phyloP scores from a whole-genome alignment of 1,140 invertebrate genomes.

The Gonatopus flavifemur region DNA sequence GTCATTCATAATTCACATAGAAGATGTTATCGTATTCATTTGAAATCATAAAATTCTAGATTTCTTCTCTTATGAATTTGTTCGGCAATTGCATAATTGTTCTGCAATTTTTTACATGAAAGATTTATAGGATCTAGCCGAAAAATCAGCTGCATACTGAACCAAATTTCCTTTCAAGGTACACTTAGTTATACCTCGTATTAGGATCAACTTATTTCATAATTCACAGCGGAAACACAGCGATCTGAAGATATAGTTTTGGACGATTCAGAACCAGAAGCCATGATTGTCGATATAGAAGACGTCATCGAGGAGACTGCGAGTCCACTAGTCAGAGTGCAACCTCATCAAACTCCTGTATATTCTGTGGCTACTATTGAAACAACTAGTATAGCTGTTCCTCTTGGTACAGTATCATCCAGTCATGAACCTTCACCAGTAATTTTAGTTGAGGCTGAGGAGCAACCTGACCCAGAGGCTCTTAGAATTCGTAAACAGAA shows the following conservation, averaged over 20 bases:
- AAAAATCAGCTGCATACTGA: no score
- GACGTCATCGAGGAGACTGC: slow-evolving; percentile 58
- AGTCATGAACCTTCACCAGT: slow-evolving; percentile 41
- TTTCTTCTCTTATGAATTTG: no score
- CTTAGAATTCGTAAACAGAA: background rate
- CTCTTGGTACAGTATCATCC: slow-evolving; percentile 42
- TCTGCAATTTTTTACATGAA: no score
- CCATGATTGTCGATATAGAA: slow-evolving; percentile 57
- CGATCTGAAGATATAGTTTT: slow-evolving; percentile 33
- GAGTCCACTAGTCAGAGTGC: slow-evolving; percentile 63
- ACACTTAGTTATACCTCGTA: no score
- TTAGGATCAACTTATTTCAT: no score
- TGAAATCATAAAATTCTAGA: no score
- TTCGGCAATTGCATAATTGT: no score
- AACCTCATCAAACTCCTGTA: slow-evolving; percentile 69
- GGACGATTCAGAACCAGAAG: slow-evolving; percentile 60
- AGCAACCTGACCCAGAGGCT: slow-evolving; percentile 14
- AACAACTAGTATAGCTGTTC: slow-evolving; percentile 47
- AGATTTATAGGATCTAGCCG: no score
- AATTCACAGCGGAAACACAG: slow-evolving; percentile 30
- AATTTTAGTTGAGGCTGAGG: slow-evolving; percentile 32
- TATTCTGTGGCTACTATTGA: slow-evolving; percentile 62
- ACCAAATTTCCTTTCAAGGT: no score
- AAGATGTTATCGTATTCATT: no score
- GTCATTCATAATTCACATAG: no score